These are phyloP conservation scores for Coptodon bakossiorum DNA, from an alignment of 2,113 vertebrate genomes.

Conservation along the genomic window DNA sequence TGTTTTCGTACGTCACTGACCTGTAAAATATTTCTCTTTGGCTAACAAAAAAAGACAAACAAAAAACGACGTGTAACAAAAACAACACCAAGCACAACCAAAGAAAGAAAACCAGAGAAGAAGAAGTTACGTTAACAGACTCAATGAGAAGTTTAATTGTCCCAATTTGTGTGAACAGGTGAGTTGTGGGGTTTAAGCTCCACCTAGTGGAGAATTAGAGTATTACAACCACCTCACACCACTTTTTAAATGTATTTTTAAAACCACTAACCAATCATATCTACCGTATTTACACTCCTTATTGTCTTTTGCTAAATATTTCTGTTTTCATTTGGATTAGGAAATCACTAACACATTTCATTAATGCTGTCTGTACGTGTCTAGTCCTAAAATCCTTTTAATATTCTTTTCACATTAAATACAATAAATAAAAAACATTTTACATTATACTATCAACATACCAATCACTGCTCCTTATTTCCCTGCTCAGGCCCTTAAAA, in stretches of 20 bases:
- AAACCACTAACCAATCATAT: not conserved
- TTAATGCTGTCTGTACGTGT: not conserved
- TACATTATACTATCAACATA: not conserved
- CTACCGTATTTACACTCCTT: not conserved
- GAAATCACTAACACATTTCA: not conserved
- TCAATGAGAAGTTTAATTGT: not conserved
- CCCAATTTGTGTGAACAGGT: not conserved
- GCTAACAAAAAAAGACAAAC: not conserved
- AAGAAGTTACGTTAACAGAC: not conserved
- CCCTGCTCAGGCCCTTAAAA: not conserved
- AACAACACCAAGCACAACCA: fast-evolving
- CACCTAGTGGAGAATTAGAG: not conserved
- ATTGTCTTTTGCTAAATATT: not conserved
- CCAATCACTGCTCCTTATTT: not conserved
- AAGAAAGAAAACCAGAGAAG: not conserved
- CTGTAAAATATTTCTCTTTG: not conserved
- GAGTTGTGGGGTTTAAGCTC: not conserved
- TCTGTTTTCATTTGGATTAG: not conserved
- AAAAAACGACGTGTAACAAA: not conserved
- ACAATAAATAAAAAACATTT: not conserved
- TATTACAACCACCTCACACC: not conserved
- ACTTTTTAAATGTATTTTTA: not conserved
- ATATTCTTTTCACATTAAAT: not conserved
- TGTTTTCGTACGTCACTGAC: not conserved
- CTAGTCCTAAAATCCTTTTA: not conserved